A percentile compares a stretch with the other conserved stretches of the same genome.
These are phyloP conservation scores for Xenops minutus DNA, from an alignment of 2,797 vertebrate genomes.

Conservation along the genomic window DNA sequence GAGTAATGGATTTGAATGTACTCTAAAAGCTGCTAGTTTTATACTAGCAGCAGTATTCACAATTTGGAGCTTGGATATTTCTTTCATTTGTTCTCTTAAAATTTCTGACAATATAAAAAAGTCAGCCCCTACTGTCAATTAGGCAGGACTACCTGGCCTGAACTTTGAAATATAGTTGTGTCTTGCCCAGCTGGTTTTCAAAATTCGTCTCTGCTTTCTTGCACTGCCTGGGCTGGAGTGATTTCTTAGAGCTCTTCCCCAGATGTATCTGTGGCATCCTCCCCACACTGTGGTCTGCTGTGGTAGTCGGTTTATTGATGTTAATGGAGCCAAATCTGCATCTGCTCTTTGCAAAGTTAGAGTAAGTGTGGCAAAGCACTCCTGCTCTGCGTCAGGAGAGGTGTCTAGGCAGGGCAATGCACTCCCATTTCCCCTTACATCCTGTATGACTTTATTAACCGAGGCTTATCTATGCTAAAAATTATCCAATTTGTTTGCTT, in stretches of 20 bases:
- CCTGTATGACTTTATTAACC: neutral
- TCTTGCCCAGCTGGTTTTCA: neutral
- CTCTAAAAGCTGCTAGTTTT: neutral
- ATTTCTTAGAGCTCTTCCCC: neutral
- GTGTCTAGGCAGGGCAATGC: neutral
- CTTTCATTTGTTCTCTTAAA: neutral
- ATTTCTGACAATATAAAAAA: neutral
- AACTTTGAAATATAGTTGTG: neutral
- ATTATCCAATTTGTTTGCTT: slow-evolving; percentile 6
- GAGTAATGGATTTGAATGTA: neutral
- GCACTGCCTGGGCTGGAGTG: neutral
- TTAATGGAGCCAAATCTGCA: neutral
- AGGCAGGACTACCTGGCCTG: neutral
- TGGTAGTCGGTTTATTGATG: neutral
- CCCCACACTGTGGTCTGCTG: neutral
- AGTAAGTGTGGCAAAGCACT: neutral
- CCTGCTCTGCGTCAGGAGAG: rapidly evolving
- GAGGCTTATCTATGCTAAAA: neutral
- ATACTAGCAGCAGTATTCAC: neutral
- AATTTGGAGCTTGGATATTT: neutral
- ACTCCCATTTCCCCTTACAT: neutral
- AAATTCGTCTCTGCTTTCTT: neutral
- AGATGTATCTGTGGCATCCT: neutral
- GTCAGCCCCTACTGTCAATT: neutral
- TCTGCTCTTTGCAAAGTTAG: neutral